Evolutionary conservation across 2,797 vertebrate species (phyloP).

Genomic region (Mastacembelus armatus): DNA sequence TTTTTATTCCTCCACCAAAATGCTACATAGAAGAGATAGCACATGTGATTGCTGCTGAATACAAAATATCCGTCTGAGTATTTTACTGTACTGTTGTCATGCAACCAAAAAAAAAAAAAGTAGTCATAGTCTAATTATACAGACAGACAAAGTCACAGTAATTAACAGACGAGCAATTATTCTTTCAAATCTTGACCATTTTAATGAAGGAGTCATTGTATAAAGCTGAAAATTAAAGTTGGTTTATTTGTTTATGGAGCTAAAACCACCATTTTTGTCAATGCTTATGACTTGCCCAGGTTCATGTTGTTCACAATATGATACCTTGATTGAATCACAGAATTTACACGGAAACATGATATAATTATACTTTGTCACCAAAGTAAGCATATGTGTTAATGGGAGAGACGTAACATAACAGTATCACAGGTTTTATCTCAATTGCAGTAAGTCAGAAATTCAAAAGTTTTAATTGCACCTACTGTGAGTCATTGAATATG

Average conservation of each 20-base stretch:
- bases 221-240: background rate
- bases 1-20: conserved; percentile 31
- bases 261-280: background rate
- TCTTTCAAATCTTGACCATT: no score
- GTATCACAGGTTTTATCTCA: background rate
- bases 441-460: background rate
- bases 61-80: conserved; percentile 23
- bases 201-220: background rate
- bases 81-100: conserved; percentile 5
- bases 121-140: conserved; percentile 26
- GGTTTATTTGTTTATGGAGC: background rate
- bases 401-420: background rate
- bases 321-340: no score
- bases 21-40: conserved; percentile 2
- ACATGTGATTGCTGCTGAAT: conserved; percentile 17
- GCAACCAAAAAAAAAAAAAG: conserved; percentile 25
- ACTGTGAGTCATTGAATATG: conserved; percentile 5
- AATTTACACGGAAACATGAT: no score
- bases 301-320: no score
- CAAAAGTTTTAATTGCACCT: background rate
- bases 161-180: background rate
- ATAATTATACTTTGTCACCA: no score
- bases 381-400: background rate
- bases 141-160: conserved; percentile 15
- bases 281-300: no score